Evolutionary conservation across 2,888 invertebrate genomes (phyloP).

Genomic region (Boloria euphrosyne): DNA sequence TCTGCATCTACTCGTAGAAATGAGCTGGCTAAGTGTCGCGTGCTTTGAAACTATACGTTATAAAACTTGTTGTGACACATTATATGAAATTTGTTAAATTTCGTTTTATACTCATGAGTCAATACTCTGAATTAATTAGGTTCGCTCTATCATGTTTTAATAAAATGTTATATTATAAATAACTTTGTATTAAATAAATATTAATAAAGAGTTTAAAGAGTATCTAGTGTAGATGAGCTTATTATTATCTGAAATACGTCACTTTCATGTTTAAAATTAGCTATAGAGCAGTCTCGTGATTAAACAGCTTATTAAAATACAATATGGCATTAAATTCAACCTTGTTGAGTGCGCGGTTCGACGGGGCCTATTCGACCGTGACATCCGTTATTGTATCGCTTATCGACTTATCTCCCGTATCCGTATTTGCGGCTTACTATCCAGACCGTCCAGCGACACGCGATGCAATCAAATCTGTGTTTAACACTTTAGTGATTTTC

Average conservation of each 20-base stretch:
- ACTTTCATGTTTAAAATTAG: constrained; percentile 13
- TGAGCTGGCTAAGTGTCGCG: constrained; percentile 28
- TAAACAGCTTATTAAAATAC: constrained; percentile 35
- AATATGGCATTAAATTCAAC: constrained; percentile 40
- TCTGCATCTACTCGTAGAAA: constrained; percentile 38
- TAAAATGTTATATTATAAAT: too few relatives aligned
- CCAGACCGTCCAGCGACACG: constrained; percentile 5
- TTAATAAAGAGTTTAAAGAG: too few relatives aligned
- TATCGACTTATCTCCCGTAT: constrained; percentile 44
- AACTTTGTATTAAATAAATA: too few relatives aligned
- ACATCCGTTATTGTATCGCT: constrained; percentile 47
- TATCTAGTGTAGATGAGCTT: constrained; percentile 1
- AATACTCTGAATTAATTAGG: background rate
- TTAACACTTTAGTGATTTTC: constrained; percentile 16
- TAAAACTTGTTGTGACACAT: constrained; percentile 14
- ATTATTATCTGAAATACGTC: constrained; percentile 11
- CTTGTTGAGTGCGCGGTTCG: constrained; percentile 42
- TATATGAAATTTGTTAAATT: constrained; percentile 10
- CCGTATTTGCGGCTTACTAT: constrained; percentile 31
- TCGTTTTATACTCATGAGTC: background rate
- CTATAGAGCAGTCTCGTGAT: constrained; percentile 7
- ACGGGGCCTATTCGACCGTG: constrained; percentile 44
- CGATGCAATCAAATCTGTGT: constrained; percentile 16
- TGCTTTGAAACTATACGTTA: constrained; percentile 15
- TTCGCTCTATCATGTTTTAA: too few relatives aligned